Conservation (phyloP, 1,140 invertebrate species). For the Anastatus disparis region DNA sequence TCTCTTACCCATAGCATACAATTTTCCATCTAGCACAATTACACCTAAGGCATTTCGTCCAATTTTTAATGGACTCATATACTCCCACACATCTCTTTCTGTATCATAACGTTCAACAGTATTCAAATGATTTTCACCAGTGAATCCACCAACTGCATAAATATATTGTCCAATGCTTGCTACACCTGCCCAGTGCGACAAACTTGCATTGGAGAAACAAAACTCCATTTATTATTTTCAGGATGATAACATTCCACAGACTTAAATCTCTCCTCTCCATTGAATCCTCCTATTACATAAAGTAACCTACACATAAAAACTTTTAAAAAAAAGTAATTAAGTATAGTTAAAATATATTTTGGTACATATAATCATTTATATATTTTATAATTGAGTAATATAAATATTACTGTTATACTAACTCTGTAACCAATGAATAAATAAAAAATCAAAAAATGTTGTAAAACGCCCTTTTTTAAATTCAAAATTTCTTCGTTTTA, state of each 20-base stretch:
- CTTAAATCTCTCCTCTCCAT: conserved; percentile 72
- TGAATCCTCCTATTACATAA: conserved; percentile 89
- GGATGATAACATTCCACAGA: no score
- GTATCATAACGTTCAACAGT: conserved; percentile 86
- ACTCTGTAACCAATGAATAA: no score
- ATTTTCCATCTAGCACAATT: conserved; percentile 81
- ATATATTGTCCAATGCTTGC: no score
- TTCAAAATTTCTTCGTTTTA: no score
- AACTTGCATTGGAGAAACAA: conserved; percentile 79
- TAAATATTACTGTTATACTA: no score
- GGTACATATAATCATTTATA: no score
- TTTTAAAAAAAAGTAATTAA: not conserved
- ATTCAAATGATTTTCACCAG: conserved; percentile 79
- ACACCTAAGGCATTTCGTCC: conserved; percentile 85
- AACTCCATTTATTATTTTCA: conserved; percentile 87
- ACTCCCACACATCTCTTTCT: conserved; percentile 79
- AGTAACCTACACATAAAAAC: conserved; percentile 64
- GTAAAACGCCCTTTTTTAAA: no score
- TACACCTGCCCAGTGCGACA: conserved; percentile 85
- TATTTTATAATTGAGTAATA: no score
- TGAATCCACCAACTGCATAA: conserved; percentile 88
- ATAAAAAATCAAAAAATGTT: no score
- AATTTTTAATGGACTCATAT: conserved; percentile 74
- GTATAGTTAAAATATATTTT: no score
- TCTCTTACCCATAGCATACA: conserved; percentile 83